Percentiles rank a stretch among this genome's conserved stretches.
Evolutionary conservation across 2,888 invertebrate species (phyloP).

Genomic region (Monopis laevigella): DNA sequence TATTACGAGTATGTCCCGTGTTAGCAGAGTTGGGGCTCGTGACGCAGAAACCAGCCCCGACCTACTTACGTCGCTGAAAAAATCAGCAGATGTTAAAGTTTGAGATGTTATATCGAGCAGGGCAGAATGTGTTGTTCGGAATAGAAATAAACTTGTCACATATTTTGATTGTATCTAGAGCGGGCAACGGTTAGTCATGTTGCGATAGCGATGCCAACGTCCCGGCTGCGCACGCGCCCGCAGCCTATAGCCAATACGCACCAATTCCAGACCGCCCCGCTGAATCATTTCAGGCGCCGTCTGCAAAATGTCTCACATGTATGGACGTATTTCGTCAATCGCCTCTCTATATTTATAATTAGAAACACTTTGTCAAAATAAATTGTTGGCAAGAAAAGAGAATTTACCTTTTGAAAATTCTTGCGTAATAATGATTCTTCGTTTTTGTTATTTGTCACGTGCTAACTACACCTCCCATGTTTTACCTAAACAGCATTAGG

Average conservation of each 20-base stretch:
- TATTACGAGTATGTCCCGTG: constrained; percentile 36
- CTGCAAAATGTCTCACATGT: constrained; percentile 62
- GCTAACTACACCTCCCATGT: too few species aligned
- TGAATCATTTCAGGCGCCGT: constrained; percentile 49
- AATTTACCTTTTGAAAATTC: too few species aligned
- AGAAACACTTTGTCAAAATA: too few species aligned
- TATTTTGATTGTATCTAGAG: constrained; percentile 68
- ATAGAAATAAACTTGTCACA: constrained; percentile 68
- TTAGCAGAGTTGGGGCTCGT: constrained; percentile 32
- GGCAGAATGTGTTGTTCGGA: constrained; percentile 60
- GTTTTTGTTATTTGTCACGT: too few species aligned
- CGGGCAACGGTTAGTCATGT: constrained; percentile 60
- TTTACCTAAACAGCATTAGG: too few species aligned
- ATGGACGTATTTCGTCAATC: too few species aligned
- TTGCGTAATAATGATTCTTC: too few species aligned
- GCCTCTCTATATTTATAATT: too few species aligned
- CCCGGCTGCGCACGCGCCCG: constrained; percentile 41
- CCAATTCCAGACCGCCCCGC: constrained; percentile 59
- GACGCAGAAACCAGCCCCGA: constrained; percentile 63
- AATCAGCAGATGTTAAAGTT: constrained; percentile 63
- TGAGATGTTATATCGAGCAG: constrained; percentile 56
- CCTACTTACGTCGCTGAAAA: constrained; percentile 65
- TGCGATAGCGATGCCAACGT: constrained; percentile 60
- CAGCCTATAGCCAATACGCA: constrained; percentile 48
- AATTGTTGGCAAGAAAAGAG: too few species aligned